Evolutionary conservation across 2,113 vertebrate genomes (phyloP).

Genomic region (Peromyscus leucopus): DNA sequence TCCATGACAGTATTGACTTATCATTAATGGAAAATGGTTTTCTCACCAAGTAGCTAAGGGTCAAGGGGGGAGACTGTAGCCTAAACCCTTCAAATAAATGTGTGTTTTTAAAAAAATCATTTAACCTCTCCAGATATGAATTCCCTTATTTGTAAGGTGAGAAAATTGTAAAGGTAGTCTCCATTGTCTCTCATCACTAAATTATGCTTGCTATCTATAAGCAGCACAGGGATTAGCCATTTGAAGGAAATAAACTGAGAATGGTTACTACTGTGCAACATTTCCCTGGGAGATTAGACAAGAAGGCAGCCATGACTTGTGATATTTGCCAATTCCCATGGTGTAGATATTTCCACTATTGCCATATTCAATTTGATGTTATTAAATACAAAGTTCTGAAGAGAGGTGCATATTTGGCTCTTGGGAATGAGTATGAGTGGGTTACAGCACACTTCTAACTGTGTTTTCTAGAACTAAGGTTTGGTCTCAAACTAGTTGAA

Average conservation of each 20-base stretch:
- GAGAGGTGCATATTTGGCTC: background rate
- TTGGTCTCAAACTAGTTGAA: background rate
- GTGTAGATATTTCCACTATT: background rate
- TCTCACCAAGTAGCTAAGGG: background rate
- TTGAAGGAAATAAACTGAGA: background rate
- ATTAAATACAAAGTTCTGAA: conserved; percentile 15
- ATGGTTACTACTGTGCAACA: background rate
- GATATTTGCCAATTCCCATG: background rate
- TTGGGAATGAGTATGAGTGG: background rate
- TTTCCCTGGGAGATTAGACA: background rate
- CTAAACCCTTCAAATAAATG: background rate
- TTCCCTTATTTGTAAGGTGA: background rate
- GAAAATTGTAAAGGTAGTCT: background rate
- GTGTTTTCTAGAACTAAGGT: background rate
- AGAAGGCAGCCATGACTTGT: background rate
- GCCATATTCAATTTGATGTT: background rate
- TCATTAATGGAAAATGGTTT: conserved; percentile 5
- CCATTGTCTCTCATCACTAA: background rate
- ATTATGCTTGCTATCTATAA: background rate
- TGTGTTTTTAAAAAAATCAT: background rate
- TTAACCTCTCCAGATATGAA: background rate
- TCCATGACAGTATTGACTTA: background rate
- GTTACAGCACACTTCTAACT: background rate
- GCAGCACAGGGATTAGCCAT: background rate
- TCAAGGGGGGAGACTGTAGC: background rate